Evolutionary conservation across 2,797 vertebrate species (phyloP).

Genomic region (Neomorphus geoffroyi): DNA sequence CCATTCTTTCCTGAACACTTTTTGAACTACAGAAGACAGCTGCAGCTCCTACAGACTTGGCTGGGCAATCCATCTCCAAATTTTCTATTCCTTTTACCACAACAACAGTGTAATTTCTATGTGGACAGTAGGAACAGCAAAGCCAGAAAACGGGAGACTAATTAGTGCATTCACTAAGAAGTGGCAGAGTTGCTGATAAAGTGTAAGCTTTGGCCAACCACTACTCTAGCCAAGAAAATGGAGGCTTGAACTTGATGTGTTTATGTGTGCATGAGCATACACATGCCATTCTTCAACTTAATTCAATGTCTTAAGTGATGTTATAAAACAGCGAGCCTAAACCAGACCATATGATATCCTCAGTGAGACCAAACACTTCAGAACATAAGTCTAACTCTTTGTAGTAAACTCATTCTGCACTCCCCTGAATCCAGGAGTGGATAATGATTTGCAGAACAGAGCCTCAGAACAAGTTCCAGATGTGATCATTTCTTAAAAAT

Average conservation of each 20-base stretch:
- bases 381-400: background rate
- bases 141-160: background rate
- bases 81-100: background rate
- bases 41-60: background rate
- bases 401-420: background rate
- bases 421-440: background rate
- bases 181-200: background rate
- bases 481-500: background rate
- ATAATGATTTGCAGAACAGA: rapidly evolving
- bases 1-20: background rate
- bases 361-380: background rate
- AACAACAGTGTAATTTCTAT: background rate
- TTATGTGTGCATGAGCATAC: too few relatives aligned
- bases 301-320: background rate
- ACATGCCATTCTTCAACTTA: background rate
- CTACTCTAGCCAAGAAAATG: background rate
- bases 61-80: background rate
- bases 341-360: background rate
- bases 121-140: background rate
- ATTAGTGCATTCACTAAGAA: background rate
- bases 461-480: background rate
- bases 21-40: background rate
- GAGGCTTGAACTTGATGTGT: background rate
- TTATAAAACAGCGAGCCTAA: background rate
- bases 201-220: background rate